These are phyloP conservation scores for Sinopyrophorus schimmeli DNA, from an alignment of 2,888 invertebrate species.

Conservation along the genomic window DNA sequence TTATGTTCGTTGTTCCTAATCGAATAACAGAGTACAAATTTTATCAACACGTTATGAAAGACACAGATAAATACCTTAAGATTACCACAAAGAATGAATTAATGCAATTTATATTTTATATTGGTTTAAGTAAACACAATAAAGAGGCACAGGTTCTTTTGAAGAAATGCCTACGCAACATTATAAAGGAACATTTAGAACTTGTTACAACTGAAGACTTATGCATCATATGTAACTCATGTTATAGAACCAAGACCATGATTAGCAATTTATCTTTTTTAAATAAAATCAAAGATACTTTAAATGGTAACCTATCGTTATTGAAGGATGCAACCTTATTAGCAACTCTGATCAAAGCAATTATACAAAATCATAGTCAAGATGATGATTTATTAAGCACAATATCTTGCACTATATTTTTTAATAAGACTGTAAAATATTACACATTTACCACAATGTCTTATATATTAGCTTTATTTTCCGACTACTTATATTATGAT, in stretches of 20 bases:
- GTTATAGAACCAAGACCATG: slow-evolving; percentile 52
- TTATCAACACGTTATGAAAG: slow-evolving; percentile 44
- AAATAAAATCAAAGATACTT: slow-evolving; percentile 42
- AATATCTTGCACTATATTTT: slow-evolving; percentile 50
- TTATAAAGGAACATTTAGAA: slow-evolving; percentile 38
- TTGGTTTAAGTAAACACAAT: slow-evolving; percentile 49
- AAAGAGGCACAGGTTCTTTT: slow-evolving; percentile 41
- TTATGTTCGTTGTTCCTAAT: slow-evolving; percentile 45
- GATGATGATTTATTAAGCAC: slow-evolving; percentile 50
- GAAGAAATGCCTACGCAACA: slow-evolving; percentile 42
- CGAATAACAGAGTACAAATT: slow-evolving; percentile 45
- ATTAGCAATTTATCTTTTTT: slow-evolving; percentile 45
- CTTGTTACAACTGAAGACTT: slow-evolving; percentile 49
- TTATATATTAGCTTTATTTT: slow-evolving; percentile 54
- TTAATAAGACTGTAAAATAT: slow-evolving; percentile 46
- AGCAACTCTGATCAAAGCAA: slow-evolving; percentile 52
- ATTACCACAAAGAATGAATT: slow-evolving; percentile 45
- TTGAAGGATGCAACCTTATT: slow-evolving; percentile 52
- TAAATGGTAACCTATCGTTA: slow-evolving; percentile 49
- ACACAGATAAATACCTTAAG: slow-evolving; percentile 38
- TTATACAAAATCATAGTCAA: slow-evolving; percentile 51
- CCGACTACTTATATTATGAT: slow-evolving; percentile 51
- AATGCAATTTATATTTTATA: slow-evolving; percentile 51
- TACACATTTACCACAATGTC: slow-evolving; percentile 50
- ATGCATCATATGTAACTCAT: slow-evolving; percentile 51